Evolutionary conservation across 2,113 vertebrate genomes (phyloP).

Genomic region (Theropithecus gelada): DNA sequence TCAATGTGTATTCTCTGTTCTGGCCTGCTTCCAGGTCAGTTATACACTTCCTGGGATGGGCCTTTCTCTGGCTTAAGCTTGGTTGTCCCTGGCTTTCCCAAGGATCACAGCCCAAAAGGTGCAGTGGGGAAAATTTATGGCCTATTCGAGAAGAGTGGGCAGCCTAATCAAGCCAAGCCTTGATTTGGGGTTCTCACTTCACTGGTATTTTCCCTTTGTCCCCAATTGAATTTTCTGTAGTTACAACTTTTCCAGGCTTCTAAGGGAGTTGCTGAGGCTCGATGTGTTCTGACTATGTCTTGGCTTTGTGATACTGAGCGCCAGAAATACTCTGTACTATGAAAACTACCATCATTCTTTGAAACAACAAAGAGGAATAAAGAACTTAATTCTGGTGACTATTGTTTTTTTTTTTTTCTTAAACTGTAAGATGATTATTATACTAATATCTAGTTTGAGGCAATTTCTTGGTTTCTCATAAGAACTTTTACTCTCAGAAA

Average conservation of each 20-base stretch:
- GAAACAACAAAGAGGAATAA: conserved; percentile 37
- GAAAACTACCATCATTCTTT: not conserved
- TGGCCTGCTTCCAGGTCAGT: not conserved
- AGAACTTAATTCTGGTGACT: conserved; percentile 14
- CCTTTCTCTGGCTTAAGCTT: not conserved
- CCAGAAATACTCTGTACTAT: not conserved
- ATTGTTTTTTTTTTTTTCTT: not conserved
- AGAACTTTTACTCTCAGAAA: conserved; percentile 36
- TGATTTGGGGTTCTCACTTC: not conserved
- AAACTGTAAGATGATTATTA: not conserved
- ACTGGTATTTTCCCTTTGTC: not conserved
- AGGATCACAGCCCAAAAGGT: not conserved
- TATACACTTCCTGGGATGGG: not conserved
- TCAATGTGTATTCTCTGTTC: not conserved
- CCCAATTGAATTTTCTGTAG: not conserved
- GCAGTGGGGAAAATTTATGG: too few relatives aligned
- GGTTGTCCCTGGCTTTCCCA: not conserved
- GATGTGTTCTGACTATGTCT: not conserved
- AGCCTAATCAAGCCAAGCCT: not conserved
- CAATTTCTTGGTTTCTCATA: conserved; percentile 40
- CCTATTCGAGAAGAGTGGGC: too few relatives aligned
- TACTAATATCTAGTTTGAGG: conserved; percentile 1
- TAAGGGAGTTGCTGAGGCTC: not conserved
- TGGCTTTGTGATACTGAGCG: not conserved
- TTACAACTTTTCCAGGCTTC: not conserved